Conservation (phyloP, 53 echinoderm and acorn worm species). For the Echinarachnius parma region DNA sequence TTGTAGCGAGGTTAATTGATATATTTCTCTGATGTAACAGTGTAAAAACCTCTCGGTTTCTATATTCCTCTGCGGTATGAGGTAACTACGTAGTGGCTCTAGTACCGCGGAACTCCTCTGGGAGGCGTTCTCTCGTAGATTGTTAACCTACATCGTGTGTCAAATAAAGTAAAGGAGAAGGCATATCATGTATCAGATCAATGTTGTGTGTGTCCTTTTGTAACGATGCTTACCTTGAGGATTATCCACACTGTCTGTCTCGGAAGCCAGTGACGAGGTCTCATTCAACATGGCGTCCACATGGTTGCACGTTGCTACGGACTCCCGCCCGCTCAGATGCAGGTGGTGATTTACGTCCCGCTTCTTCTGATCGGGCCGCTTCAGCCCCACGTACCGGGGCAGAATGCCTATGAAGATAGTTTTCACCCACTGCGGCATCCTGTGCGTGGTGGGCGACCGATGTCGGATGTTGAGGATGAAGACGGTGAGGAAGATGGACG, state of each 20-base stretch:
- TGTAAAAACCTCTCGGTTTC: too few relatives aligned
- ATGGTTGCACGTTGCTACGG: slow-evolving; percentile 37
- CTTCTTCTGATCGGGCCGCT: slow-evolving; percentile 38
- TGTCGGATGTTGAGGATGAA: slow-evolving; percentile 78
- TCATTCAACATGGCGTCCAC: slow-evolving; percentile 44
- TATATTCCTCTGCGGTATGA: too few relatives aligned
- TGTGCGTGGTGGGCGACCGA: slow-evolving; percentile 72
- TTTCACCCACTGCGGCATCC: slow-evolving; percentile 67
- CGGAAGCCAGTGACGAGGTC: slow-evolving; percentile 45
- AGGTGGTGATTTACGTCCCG: slow-evolving; percentile 6
- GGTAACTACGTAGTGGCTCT: too few relatives aligned
- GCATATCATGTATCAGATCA: too few relatives aligned
- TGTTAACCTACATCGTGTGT: too few relatives aligned
- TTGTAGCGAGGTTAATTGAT: too few relatives aligned
- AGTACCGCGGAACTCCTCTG: too few relatives aligned
- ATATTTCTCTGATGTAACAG: background rate
- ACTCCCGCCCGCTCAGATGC: slow-evolving; percentile 12
- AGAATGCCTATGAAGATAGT: slow-evolving; percentile 59
- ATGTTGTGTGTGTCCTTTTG: too few relatives aligned
- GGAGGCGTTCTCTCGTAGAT: too few relatives aligned
- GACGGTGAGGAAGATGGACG: slow-evolving; percentile 79
- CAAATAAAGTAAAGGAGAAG: too few relatives aligned
- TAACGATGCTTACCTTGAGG: slow-evolving; percentile 25
- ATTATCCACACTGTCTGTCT: slow-evolving; percentile 6
- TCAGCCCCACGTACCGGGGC: slow-evolving; percentile 73